These are phyloP conservation scores for Aphelinus certus DNA, from an alignment of 1,140 invertebrate genomes.

Conservation along the genomic window DNA sequence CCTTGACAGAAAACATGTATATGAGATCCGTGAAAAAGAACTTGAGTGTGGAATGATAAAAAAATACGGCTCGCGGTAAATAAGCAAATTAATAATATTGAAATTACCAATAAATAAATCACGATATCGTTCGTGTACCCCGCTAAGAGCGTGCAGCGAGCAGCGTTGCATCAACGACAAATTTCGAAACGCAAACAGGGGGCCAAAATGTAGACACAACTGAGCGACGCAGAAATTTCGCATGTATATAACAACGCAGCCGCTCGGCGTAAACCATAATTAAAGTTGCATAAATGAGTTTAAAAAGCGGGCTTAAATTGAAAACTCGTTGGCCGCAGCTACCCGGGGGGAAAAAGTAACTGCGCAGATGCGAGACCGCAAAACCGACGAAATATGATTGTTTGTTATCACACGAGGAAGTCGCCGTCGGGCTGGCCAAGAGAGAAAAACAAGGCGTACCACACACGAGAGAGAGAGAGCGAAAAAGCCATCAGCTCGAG, in stretches of 20 bases:
- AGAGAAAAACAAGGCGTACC: not conserved
- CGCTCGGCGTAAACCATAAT: not conserved
- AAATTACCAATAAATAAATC: no score
- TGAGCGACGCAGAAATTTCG: no score
- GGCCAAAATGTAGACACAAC: no score
- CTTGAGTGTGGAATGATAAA: no score
- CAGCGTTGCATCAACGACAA: no score
- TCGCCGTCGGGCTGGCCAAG: not conserved
- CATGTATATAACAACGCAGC: not conserved
- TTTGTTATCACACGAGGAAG: not conserved
- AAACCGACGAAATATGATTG: not conserved
- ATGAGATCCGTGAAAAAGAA: no score
- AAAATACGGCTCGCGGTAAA: no score
- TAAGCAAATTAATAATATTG: no score
- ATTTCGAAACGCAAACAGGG: no score
- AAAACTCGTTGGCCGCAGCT: not conserved
- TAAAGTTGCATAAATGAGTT: constrained; percentile 11
- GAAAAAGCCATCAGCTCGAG: not conserved
- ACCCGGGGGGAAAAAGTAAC: not conserved
- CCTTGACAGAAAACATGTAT: no score
- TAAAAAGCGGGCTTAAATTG: not conserved
- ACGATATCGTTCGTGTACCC: no score
- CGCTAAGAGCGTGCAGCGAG: no score
- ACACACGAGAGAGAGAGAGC: not conserved
- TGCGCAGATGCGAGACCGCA: constrained; percentile 6